Conservation (phyloP, 2,113 vertebrate species). For the crab-eating macaque (Macaca fascicularis) region T2T-MFA8v1.1 NC_088380.1:107009001-107009500, state of each 20-base stretch:
- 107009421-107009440: neutral
- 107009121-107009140: neutral
- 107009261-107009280: neutral
- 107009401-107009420: neutral
- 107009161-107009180: neutral
- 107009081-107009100: neutral
- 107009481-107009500: neutral
- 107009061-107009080: neutral
- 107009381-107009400: neutral
- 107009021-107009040: neutral
- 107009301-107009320: neutral
- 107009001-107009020: neutral
- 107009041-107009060: neutral
- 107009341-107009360: neutral
- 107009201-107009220: neutral
- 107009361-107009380: neutral
- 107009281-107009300: too few relatives aligned
- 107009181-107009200: neutral
- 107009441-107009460: neutral
- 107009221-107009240: neutral
- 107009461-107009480: neutral
- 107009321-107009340: neutral
- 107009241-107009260: neutral
- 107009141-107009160: neutral
- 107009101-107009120: neutral